Percentiles rank a stretch among this genome's conserved stretches.
phyloP scores from a whole-genome alignment of 2,888 invertebrate species.

The Ennomos fuscantarius region DNA sequence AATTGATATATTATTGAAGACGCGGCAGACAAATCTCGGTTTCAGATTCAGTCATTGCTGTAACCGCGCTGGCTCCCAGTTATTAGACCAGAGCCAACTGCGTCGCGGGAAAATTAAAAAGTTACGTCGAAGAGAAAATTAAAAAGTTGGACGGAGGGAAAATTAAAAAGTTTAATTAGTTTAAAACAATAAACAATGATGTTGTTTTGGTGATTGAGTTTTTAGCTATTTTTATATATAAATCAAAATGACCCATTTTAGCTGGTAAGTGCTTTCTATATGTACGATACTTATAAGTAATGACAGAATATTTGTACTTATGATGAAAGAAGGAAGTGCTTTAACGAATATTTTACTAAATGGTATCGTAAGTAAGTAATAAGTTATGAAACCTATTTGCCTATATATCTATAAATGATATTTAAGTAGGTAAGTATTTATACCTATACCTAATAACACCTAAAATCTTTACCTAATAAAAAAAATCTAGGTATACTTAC shows the following conservation, averaged over 20 bases:
- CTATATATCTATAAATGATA: no score
- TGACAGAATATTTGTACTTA: no score
- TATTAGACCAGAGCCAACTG: conserved; percentile 18
- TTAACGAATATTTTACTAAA: no score
- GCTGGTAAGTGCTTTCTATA: conserved; percentile 32
- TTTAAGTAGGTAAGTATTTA: no score
- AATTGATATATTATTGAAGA: conserved; percentile 68
- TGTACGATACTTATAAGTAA: no score
- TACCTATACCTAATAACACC: no score
- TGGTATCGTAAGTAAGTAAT: no score
- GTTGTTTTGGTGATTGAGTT: conserved; percentile 30
- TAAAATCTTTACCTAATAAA: no score
- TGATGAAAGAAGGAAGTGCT: no score
- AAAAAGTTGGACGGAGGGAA: conserved; percentile 22
- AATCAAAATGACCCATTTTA: conserved; percentile 22
- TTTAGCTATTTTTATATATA: conserved; percentile 4
- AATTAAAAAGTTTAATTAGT: no score
- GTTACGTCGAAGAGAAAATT: background rate
- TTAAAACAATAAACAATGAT: conserved; percentile 11
- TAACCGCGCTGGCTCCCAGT: conserved; percentile 7
- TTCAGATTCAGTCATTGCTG: conserved; percentile 38
- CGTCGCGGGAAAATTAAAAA: conserved; percentile 29
- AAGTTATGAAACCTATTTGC: no score
- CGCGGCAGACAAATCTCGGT: conserved; percentile 59
- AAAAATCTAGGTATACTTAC: no score